Percentiles rank a stretch among this genome's conserved stretches.
These are phyloP conservation scores for Rafetus swinhoei DNA, from an alignment of 2,113 vertebrate genomes.

Conservation along the genomic window DNA sequence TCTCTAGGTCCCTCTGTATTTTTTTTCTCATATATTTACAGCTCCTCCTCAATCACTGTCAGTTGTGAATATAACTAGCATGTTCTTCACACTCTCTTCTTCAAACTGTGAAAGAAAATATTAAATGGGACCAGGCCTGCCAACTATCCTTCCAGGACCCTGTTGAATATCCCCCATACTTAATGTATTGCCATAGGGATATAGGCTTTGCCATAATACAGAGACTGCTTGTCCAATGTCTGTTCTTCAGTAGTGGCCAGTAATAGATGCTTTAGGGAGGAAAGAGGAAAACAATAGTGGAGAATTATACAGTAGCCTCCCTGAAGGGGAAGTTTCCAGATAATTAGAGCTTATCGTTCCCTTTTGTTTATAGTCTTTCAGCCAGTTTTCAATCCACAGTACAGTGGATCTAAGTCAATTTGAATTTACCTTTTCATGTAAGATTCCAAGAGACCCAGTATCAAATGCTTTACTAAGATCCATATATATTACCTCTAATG, in stretches of 20 bases:
- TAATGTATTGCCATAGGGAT: not conserved
- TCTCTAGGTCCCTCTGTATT: not conserved
- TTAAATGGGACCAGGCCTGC: not conserved
- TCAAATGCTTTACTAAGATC: not conserved
- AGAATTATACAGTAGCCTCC: not conserved
- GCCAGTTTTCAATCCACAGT: not conserved
- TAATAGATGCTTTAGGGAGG: not conserved
- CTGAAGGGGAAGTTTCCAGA: not conserved
- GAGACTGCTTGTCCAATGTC: not conserved
- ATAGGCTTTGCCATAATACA: not conserved
- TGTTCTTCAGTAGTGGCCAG: not conserved
- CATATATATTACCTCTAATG: not conserved
- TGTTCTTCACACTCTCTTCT: not conserved
- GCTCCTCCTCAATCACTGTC: not conserved
- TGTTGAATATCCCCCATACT: not conserved
- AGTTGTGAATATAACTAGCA: not conserved
- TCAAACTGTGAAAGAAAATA: slow-evolving; percentile 28
- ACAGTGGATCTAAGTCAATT: not conserved
- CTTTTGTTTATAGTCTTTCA: not conserved
- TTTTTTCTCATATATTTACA: not conserved
- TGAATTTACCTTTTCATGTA: not conserved
- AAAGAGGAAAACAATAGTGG: not conserved
- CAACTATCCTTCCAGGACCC: not conserved
- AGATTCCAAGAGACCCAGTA: not conserved
- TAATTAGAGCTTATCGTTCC: not conserved